Percentiles rank a stretch among this genome's conserved stretches.
Evolutionary conservation across 2,797 vertebrate genomes (phyloP).

Genomic region (Atherinosoma microstoma): DNA sequence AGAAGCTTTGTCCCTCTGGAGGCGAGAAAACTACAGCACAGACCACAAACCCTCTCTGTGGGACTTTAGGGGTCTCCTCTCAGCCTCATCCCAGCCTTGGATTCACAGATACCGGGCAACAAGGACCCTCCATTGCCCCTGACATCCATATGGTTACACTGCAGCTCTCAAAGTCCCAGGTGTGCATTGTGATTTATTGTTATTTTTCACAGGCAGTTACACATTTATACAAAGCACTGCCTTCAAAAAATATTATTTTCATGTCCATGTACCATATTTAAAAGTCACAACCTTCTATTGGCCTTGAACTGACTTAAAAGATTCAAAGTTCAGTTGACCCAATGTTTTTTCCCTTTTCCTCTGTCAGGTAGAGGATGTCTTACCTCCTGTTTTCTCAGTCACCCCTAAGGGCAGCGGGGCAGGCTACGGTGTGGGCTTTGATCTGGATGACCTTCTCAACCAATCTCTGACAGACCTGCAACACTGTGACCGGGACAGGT

Average conservation of each 20-base stretch:
- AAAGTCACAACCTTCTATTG: slow-evolving; percentile 28
- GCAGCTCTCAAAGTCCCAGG: slow-evolving; percentile 96
- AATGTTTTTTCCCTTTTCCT: slow-evolving; percentile 21
- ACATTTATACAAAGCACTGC: not conserved
- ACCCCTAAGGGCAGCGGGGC: slow-evolving; percentile 96
- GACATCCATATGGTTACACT: slow-evolving; percentile 94
- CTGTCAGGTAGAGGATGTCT: slow-evolving; percentile 91
- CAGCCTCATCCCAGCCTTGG: slow-evolving; percentile 69
- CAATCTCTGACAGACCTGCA: slow-evolving; percentile 92
- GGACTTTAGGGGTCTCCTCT: slow-evolving; percentile 64
- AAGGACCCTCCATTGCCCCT: slow-evolving; percentile 76
- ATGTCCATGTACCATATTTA: slow-evolving; percentile 8
- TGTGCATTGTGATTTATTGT: slow-evolving; percentile 54
- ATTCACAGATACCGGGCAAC: slow-evolving; percentile 80
- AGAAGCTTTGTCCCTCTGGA: slow-evolving; percentile 75
- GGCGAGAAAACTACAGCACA: slow-evolving; percentile 68
- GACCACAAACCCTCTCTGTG: slow-evolving; percentile 67
- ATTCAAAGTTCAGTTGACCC: slow-evolving; percentile 26
- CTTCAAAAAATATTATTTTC: slow-evolving; percentile 8
- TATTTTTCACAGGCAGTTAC: not conserved
- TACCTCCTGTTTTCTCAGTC: slow-evolving; percentile 92
- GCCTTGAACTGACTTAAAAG: slow-evolving; percentile 16
- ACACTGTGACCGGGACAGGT: slow-evolving; percentile 90
- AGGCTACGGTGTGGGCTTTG: slow-evolving; percentile 94
- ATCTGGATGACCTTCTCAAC: slow-evolving; percentile 93